Base-by-base conservation (phyloP, 2,113 vertebrate genomes). In the Sebastes fasciatus region DNA sequence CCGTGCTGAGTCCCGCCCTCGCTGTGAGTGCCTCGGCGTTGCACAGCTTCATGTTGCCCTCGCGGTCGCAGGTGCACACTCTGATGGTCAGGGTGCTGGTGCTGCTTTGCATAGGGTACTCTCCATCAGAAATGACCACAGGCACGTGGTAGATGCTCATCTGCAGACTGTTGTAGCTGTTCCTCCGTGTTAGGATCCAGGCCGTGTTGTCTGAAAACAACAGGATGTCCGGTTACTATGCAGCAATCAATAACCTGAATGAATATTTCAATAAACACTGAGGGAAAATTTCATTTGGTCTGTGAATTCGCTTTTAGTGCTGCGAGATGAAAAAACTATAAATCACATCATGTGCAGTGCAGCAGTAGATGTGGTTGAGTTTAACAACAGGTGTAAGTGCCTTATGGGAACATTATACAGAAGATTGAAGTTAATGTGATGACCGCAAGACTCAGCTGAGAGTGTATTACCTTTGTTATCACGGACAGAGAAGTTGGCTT, bases 41-140 rank as follows among this genome's bases (percentile, higher is more conserved):
- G 88, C 98, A 99, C 79, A 96, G 97, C 93, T 97, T 96, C 96
- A 97, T 97, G 94, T 98, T 98, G 65, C 98, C 98, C 34, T 97
- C 95, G 40, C 95, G 96, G 95, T 99, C 98, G 77, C 98, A 99
- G 75, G 97, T 96, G 93, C 98, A 99, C 72, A 99, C 98, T 13
- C 95, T 89, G 89, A 99, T 94, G 40, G 97, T 98, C 90, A 99
- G 96, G 0, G 97, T 99, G 94, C 94, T 97, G 17, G 98, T 99
- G 95, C 97, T 99, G 95, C 97, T 99, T 86, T 97, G 98, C 83
- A 95, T 93, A 0, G 98, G 98, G 80, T 94, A 94, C 51, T 97
- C 98, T 1, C 97, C 96, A 83, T 99, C 98, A 0, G 96, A 94
- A 80, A 99, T 98, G 76, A 99, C 96, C 95, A 99, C 97, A 0